A percentile compares a stretch with the other conserved stretches of the same genome.
phyloP scores from a whole-genome alignment of 2,888 invertebrate species.

The Lypha dubia region DNA sequence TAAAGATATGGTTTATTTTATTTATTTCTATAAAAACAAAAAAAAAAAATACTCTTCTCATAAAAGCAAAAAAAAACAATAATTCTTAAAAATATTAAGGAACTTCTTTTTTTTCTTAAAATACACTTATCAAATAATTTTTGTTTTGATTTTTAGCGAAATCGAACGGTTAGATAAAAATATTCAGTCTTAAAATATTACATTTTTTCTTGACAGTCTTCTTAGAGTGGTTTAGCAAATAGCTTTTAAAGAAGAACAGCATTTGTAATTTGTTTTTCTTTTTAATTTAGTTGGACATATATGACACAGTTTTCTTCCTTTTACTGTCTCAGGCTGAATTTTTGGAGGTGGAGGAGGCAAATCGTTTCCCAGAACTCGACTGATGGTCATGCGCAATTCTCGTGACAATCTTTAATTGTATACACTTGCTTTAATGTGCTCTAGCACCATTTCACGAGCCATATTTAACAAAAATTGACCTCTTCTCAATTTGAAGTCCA shows the following conservation, averaged over 20 bases:
- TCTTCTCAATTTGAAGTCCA: constrained; percentile 61
- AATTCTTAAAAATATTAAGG: too few relatives aligned
- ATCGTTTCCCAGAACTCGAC: constrained; percentile 51
- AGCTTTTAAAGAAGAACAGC: constrained; percentile 30
- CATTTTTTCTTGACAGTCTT: too few relatives aligned
- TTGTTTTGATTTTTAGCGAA: too few relatives aligned
- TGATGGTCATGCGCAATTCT: constrained; percentile 26
- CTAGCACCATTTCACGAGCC: constrained; percentile 56
- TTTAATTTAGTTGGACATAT: constrained; percentile 44
- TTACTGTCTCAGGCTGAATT: constrained; percentile 44
- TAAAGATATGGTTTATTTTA: constrained; percentile 30
- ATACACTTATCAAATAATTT: too few relatives aligned
- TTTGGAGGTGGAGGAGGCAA: constrained; percentile 61
- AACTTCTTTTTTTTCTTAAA: too few relatives aligned
- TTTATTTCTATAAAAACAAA: constrained; percentile 30
- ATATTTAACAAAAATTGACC: constrained; percentile 60
- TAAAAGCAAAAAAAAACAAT: too few relatives aligned
- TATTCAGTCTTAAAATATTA: too few relatives aligned
- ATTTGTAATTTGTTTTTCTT: constrained; percentile 37
- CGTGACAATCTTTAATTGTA: constrained; percentile 64
- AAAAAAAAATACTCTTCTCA: constrained; percentile 12
- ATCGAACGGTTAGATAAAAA: too few relatives aligned
- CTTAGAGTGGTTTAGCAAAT: constrained; percentile 37
- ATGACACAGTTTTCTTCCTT: constrained; percentile 38
- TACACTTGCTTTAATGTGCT: constrained; percentile 59